Conservation (phyloP, 1,140 invertebrate genomes). For the Drosophila rufa region DNA sequence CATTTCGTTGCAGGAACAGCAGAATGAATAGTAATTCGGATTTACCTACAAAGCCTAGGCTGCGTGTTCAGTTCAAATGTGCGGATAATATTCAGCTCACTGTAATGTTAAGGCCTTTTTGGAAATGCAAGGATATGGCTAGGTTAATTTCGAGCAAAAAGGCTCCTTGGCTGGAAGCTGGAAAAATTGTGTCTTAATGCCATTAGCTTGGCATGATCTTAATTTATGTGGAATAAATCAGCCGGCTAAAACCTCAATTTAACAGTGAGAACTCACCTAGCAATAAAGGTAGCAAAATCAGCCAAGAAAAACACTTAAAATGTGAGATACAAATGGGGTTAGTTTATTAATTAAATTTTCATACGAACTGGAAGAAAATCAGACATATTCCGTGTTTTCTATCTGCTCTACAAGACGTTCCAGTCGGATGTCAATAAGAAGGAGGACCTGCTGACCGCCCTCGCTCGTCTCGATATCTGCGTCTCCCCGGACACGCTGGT, state of each 20-base stretch:
- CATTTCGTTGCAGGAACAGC: slow-evolving; percentile 11
- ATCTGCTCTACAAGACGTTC: slow-evolving; percentile 88
- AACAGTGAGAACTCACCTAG: too few species aligned
- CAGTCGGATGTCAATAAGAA: slow-evolving; percentile 87
- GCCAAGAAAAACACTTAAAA: slow-evolving; percentile 85
- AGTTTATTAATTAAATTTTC: too few species aligned
- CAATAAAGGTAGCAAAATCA: too few species aligned
- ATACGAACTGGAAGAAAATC: neutral
- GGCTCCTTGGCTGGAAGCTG: too few species aligned
- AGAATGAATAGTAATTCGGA: slow-evolving; percentile 16
- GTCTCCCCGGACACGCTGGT: slow-evolving; percentile 84
- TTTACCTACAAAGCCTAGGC: neutral
- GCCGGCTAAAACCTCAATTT: too few species aligned
- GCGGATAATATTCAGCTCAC: neutral
- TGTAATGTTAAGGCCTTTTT: neutral
- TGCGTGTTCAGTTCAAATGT: neutral
- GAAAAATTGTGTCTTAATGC: too few species aligned
- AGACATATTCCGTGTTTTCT: neutral
- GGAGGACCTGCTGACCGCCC: slow-evolving; percentile 89
- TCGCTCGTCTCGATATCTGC: slow-evolving; percentile 86
- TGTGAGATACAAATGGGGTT: too few species aligned
- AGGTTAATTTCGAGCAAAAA: neutral
- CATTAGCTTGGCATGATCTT: too few species aligned
- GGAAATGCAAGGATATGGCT: too few species aligned
- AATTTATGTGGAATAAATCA: too few species aligned